Conservation (phyloP, 2,797 vertebrate species). For the Muscicapa comitata region DNA sequence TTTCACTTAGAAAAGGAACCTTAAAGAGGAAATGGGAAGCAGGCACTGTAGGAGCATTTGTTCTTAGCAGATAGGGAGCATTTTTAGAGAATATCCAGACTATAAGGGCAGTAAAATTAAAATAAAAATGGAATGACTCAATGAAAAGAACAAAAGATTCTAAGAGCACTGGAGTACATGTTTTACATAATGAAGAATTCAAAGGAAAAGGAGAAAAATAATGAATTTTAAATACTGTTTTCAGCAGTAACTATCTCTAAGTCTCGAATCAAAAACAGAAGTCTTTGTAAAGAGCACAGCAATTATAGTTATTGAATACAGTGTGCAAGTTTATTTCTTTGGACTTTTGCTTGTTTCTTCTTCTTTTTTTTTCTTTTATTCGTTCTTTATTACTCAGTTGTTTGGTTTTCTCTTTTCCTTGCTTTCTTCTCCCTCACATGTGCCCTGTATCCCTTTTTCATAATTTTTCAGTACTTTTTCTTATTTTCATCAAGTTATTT, state of each 20-base stretch:
- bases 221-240: not conserved
- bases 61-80: not conserved
- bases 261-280: not conserved
- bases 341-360: not conserved
- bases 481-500: not conserved
- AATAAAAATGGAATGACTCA: slow-evolving; percentile 36
- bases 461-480: not conserved
- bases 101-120: slow-evolving; percentile 27
- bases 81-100: not conserved
- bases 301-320: not conserved
- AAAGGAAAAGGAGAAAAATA: not conserved
- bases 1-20: not conserved
- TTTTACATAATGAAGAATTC: slow-evolving; percentile 10
- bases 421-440: fast-evolving
- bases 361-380: not conserved
- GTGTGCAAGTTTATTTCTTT: not conserved
- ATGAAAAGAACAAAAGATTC: slow-evolving; percentile 36
- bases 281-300: not conserved
- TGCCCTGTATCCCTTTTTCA: not conserved
- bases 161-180: not conserved
- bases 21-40: not conserved
- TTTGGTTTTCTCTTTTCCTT: not conserved
- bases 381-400: not conserved
- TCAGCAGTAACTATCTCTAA: not conserved
- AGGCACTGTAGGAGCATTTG: not conserved